A percentile compares a stretch with the other conserved stretches of the same genome.
Evolutionary conservation across 2,797 vertebrate genomes (phyloP).

Genomic region (Notoglanidium macrostoma): DNA sequence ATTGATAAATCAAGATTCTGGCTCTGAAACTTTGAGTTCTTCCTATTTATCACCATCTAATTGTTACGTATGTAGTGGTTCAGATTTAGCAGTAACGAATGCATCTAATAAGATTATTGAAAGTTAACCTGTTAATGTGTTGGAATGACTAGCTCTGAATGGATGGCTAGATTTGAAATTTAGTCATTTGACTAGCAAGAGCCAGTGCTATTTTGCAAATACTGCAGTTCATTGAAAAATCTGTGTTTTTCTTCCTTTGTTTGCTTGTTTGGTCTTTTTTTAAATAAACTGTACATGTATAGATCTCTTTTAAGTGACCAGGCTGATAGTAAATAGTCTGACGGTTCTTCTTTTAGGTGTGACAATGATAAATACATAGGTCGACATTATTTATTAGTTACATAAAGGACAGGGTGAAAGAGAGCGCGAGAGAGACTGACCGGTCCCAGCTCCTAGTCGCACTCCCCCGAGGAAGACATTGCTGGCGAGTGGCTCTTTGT

Average conservation of each 20-base stretch:
- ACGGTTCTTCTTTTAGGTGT: background rate
- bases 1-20: background rate
- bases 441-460: conserved; percentile 86
- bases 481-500: conserved; percentile 93
- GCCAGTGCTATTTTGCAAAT: background rate
- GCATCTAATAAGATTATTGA: background rate
- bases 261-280: background rate
- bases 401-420: background rate
- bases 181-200: background rate
- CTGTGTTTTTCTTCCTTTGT: background rate
- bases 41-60: background rate
- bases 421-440: conserved; percentile 67
- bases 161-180: background rate
- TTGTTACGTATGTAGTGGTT: background rate
- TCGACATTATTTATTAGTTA: background rate
- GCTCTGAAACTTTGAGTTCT: background rate
- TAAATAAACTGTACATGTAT: background rate
- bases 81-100: background rate
- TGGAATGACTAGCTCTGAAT: background rate
- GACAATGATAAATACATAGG: background rate
- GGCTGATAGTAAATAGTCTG: background rate
- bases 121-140: background rate
- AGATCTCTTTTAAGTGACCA: background rate
- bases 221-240: background rate
- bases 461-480: conserved; percentile 95